Evolutionary conservation across 2,797 vertebrate genomes (phyloP), one percentile per base, ranked within the genome.

Genomic region (Chelonia mydas): DNA sequence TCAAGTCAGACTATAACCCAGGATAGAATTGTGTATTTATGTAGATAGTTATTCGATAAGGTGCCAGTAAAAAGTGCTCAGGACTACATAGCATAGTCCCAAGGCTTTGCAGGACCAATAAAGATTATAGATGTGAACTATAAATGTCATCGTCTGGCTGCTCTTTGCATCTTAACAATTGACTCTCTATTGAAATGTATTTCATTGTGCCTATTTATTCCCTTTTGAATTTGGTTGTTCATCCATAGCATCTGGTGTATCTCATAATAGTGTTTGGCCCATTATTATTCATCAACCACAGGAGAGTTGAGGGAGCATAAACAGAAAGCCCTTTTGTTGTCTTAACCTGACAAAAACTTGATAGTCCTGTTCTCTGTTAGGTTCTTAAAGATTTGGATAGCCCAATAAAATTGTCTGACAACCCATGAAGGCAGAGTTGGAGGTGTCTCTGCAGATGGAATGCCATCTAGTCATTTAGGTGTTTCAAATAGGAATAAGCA

Each of bases 281-380:
- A 87, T 33, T n/a, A 12, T 80, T 23, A 0, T 17, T 9, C 81
- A 0, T 78, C 55, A 49, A 89, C 15, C 92, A 84, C 90, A 81
- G 65, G 45, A 51, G 90, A 95, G 86, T 87, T 80, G 65, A 74
- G 84, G 74, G 25, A 89, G 3, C 55, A 83, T 81, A 76, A 81
- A 89, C 92, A 81, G 57, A 86, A 59, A 87, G 51, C 51, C 49
- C 59, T 53, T 95, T 94, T 92, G 86, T 84, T 95, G 90, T 93
- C 59, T 90, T 83, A 84, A 95, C 86, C 37, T 84, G 94, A 80
- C 5, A 1, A 0, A 68, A 51, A 95, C 65, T 68, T 89, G 90
- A 82, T 74, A 87, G 28, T 27, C n/a, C 57, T 91, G 2, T 41
- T 92, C 59, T 91, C 45, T 74, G 80, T 82, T 3, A n/a, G 45